Percentiles rank a stretch among this genome's conserved stretches.
Conservation (phyloP, 2,888 invertebrate species). For the Agrochola circellaris region DNA sequence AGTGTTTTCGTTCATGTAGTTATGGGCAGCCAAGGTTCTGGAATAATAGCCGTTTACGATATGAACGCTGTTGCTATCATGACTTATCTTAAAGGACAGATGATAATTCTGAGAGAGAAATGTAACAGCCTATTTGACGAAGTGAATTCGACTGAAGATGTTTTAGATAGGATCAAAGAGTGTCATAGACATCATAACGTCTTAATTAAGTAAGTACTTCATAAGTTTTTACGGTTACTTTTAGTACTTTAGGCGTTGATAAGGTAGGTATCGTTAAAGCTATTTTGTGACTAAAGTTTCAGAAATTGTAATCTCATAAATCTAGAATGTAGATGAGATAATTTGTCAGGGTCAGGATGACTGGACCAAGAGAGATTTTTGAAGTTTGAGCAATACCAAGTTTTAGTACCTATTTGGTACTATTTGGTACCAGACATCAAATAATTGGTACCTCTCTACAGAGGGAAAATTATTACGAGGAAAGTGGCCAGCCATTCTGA, state of each 20-base stretch:
- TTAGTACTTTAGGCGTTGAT: conserved; percentile 19
- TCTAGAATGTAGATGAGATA: neutral
- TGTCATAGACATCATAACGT: conserved; percentile 80
- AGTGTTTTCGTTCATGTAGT: conserved; percentile 72
- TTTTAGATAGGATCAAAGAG: conserved; percentile 75
- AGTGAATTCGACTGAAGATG: conserved; percentile 47
- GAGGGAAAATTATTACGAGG: too few relatives aligned
- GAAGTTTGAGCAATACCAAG: too few relatives aligned
- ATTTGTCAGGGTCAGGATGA: too few relatives aligned
- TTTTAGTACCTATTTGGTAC: too few relatives aligned
- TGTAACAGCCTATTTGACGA: conserved; percentile 73
- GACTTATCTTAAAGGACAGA: conserved; percentile 82
- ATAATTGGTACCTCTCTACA: too few relatives aligned
- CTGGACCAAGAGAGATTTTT: too few relatives aligned
- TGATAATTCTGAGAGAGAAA: conserved; percentile 75
- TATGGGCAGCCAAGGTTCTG: conserved; percentile 75
- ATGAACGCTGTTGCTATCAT: conserved; percentile 77
- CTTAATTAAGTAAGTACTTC: conserved; percentile 75
- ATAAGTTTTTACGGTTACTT: conserved; percentile 26
- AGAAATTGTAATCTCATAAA: conserved; percentile 14
- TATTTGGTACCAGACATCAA: too few relatives aligned
- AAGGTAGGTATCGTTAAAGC: conserved; percentile 3
- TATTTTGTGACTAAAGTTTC: conserved; percentile 16
- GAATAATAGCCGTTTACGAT: conserved; percentile 77
- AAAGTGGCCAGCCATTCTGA: too few relatives aligned